These are phyloP conservation scores for Coranthus polyacanthus DNA, from an alignment of 2,797 vertebrate genomes.

Conservation along the genomic window DNA sequence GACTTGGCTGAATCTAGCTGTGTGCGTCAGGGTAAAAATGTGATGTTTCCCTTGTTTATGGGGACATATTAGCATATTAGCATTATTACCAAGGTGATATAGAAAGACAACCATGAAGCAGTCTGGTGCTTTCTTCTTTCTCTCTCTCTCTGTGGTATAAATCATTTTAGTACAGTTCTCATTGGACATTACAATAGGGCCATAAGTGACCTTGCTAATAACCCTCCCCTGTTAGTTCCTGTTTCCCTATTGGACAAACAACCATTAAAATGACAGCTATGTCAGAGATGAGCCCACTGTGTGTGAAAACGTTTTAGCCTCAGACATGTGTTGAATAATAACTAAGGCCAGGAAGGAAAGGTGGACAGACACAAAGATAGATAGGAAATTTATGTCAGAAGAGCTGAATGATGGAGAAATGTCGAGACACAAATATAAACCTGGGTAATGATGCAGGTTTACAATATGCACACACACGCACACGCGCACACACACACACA, in stretches of 20 bases:
- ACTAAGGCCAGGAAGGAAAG: conserved; percentile 25
- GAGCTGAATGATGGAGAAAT: conserved; percentile 18
- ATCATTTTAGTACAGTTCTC: conserved; percentile 8
- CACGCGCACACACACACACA: conserved; percentile 3
- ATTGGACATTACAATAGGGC: conserved; percentile 25
- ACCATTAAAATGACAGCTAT: conserved; percentile 60
- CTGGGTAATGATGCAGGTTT: conserved; percentile 17
- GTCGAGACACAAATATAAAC: conserved; percentile 20
- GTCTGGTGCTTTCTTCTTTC: neutral
- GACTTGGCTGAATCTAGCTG: conserved; percentile 1
- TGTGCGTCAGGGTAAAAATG: conserved; percentile 23
- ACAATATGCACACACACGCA: neutral
- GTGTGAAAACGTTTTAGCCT: conserved; percentile 52
- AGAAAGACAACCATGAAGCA: conserved; percentile 15
- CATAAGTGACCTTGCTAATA: conserved; percentile 66
- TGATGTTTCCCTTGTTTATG: conserved; percentile 2
- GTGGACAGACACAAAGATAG: conserved; percentile 17
- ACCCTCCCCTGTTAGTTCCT: conserved; percentile 36
- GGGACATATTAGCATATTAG: conserved; percentile 39
- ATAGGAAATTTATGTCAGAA: conserved; percentile 25
- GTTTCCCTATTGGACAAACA: conserved; percentile 43
- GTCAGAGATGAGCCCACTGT: conserved; percentile 54
- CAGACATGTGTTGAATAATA: conserved; percentile 63
- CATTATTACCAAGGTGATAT: conserved; percentile 42
- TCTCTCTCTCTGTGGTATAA: conserved; percentile 16